Percentiles rank a stretch among this genome's conserved stretches.
These are phyloP conservation scores for Drosophila robusta DNA, from an alignment of 2,888 invertebrate species.

Conservation along the genomic window DNA sequence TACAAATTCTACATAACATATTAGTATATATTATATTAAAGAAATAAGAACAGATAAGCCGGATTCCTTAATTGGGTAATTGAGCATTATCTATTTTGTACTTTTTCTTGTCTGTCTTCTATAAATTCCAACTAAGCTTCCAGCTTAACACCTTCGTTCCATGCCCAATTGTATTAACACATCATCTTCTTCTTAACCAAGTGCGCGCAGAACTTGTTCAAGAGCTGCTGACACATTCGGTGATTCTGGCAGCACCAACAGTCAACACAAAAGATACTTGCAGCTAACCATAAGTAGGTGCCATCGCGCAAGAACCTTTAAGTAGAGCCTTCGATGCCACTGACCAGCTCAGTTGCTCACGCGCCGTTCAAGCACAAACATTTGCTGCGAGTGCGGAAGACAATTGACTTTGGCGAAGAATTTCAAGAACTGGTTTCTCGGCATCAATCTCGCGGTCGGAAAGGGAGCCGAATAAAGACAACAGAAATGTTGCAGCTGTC, in stretches of 20 bases:
- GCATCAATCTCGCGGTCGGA: conserved; percentile 25
- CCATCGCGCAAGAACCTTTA: conserved; percentile 55
- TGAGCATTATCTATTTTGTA: too few relatives aligned
- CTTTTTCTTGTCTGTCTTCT: too few relatives aligned
- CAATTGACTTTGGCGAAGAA: not conserved
- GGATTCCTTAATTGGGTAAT: too few relatives aligned
- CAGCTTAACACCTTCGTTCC: not conserved
- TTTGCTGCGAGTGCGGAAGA: conserved; percentile 17
- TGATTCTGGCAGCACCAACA: not conserved
- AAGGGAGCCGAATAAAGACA: not conserved
- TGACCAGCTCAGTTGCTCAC: conserved; percentile 53
- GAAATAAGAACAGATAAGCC: not conserved
- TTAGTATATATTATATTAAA: too few relatives aligned
- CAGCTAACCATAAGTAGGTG: conserved; percentile 4
- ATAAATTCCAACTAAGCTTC: not conserved
- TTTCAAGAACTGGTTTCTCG: conserved; percentile 51
- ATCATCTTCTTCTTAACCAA: not conserved
- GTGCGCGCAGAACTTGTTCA: conserved; percentile 12
- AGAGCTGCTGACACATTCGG: conserved; percentile 11
- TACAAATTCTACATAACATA: too few relatives aligned
- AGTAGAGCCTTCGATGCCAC: conserved; percentile 52
- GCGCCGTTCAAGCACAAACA: conserved; percentile 46
- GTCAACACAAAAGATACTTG: conserved; percentile 6
- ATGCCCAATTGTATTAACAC: not conserved
- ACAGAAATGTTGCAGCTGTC: conserved; percentile 43